Evolutionary conservation across 2,888 invertebrate genomes (phyloP).

Genomic region (Girardia tigrina): DNA sequence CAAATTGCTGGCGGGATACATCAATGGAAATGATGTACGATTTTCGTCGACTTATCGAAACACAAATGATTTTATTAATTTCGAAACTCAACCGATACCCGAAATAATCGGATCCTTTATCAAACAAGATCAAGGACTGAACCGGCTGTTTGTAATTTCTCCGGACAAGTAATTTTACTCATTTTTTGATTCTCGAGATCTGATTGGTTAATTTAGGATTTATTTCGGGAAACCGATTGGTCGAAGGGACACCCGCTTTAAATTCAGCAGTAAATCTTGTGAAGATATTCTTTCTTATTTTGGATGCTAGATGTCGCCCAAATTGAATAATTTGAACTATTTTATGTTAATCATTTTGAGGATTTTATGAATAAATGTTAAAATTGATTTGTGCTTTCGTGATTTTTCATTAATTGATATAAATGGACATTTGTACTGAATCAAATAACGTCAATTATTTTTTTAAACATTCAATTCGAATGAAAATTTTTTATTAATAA

Average conservation of each 20-base stretch:
- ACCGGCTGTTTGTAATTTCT: not conserved
- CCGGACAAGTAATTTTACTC: not conserved
- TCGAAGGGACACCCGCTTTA: not conserved
- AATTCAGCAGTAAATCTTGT: not conserved
- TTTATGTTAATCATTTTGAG: too few relatives aligned
- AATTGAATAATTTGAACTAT: too few relatives aligned
- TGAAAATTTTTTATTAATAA: too few relatives aligned
- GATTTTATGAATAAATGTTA: too few relatives aligned
- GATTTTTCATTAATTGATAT: too few relatives aligned
- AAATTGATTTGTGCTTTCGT: too few relatives aligned
- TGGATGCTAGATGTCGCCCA: too few relatives aligned
- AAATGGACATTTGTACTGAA: too few relatives aligned
- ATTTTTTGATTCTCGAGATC: not conserved
- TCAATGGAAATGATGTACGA: not conserved
- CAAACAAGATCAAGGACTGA: not conserved
- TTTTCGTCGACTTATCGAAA: not conserved
- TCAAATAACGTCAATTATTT: too few relatives aligned
- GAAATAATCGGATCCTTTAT: not conserved
- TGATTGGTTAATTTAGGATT: not conserved
- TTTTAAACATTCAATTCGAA: too few relatives aligned
- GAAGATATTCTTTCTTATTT: not conserved
- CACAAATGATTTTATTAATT: not conserved
- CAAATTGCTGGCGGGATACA: not conserved
- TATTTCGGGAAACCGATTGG: not conserved
- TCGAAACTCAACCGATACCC: not conserved